phyloP scores from a whole-genome alignment of 2,113 vertebrate species.

The Eclectus roratus region DNA sequence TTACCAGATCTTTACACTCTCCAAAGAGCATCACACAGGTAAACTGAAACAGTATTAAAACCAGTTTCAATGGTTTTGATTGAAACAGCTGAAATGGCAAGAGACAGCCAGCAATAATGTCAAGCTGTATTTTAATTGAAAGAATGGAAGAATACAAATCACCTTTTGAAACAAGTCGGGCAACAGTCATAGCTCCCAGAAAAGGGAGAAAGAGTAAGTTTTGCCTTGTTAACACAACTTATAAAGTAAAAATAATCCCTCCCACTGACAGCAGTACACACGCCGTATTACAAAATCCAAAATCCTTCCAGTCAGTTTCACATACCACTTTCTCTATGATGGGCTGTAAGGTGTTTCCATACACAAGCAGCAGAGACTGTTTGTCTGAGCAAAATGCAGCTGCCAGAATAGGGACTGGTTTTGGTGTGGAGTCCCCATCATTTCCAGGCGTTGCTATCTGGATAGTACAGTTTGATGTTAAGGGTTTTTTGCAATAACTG shows the following conservation, averaged over 20 bases:
- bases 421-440: constrained; percentile 79
- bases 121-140: neutral
- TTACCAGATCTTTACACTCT: neutral
- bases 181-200: neutral
- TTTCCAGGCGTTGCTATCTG: constrained; percentile 88
- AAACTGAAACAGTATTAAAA: neutral
- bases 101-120: neutral
- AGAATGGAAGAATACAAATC: neutral
- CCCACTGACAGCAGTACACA: neutral
- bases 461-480: constrained; percentile 87
- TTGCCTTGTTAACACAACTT: neutral
- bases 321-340: constrained; percentile 89
- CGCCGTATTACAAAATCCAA: neutral
- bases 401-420: constrained; percentile 87
- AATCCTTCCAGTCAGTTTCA: neutral
- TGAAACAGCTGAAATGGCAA: neutral
- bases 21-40: neutral
- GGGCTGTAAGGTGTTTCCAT: constrained; percentile 90
- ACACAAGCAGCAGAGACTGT: constrained; percentile 84
- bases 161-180: neutral
- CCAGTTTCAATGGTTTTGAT: neutral
- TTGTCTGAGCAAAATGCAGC: constrained; percentile 82
- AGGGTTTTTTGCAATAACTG: constrained; percentile 94
- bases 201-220: neutral
- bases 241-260: neutral